These are phyloP conservation scores for Rhabdomys dilectus DNA, from an alignment of 2,113 vertebrate species.

Conservation along the genomic window DNA sequence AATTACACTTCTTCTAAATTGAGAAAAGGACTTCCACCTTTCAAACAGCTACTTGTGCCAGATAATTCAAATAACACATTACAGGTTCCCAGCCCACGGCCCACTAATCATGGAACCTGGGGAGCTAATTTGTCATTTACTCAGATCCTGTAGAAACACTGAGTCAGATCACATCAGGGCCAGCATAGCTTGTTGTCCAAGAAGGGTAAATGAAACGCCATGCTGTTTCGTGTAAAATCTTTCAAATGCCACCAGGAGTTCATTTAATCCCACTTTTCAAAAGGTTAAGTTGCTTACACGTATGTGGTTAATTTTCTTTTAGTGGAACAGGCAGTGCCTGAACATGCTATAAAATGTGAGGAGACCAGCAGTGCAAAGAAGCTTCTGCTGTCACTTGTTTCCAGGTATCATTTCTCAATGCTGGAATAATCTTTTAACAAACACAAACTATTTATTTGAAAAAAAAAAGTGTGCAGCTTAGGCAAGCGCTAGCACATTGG, in stretches of 20 bases:
- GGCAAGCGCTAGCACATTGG: neutral
- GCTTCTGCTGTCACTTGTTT: conserved; percentile 1
- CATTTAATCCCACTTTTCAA: conserved; percentile 46
- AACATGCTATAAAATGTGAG: neutral
- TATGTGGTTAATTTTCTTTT: conserved; percentile 49
- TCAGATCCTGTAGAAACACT: conserved; percentile 24
- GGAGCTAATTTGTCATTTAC: neutral
- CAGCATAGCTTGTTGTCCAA: neutral
- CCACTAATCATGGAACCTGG: neutral
- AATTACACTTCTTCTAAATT: neutral
- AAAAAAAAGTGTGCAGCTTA: neutral
- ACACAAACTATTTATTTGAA: neutral
- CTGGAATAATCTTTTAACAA: conserved; percentile 47
- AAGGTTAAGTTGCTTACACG: neutral
- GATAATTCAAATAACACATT: conserved; percentile 34
- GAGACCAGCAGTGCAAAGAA: neutral
- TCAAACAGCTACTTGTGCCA: neutral
- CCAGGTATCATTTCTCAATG: neutral
- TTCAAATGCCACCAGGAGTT: conserved; percentile 5
- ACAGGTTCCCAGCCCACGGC: neutral
- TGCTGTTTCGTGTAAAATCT: neutral
- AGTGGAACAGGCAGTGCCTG: neutral
- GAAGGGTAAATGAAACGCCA: conserved; percentile 36
- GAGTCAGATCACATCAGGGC: neutral
- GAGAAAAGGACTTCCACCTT: neutral